Evolutionary conservation across 2,888 invertebrate genomes (phyloP).

Genomic region (Scaptomyza flava): DNA sequence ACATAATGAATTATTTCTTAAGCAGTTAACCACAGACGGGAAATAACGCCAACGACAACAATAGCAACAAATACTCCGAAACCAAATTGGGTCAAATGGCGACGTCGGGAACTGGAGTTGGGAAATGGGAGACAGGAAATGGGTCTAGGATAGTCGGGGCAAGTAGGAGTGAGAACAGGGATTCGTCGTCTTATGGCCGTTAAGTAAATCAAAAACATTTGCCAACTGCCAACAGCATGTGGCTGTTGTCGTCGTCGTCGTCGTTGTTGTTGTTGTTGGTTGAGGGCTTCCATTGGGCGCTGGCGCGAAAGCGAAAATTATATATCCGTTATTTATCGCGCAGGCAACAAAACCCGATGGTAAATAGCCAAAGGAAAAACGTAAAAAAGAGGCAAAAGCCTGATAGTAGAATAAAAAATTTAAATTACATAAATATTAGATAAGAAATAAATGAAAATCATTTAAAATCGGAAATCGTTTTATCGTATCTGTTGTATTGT

Average conservation of each 20-base stretch:
- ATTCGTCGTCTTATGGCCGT: conserved; percentile 29
- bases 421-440: conserved; percentile 38
- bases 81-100: conserved; percentile 59
- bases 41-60: conserved; percentile 5
- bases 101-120: conserved; percentile 13
- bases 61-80: conserved; percentile 3
- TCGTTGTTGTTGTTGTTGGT: not conserved
- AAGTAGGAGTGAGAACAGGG: not conserved
- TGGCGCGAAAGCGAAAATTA: conserved; percentile 49
- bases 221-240: conserved; percentile 60
- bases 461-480: conserved; percentile 30
- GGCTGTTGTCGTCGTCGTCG: conserved; percentile 5
- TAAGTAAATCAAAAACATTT: conserved; percentile 69
- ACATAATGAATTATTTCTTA: conserved; percentile 78
- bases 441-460: conserved; percentile 31
- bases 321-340: conserved; percentile 66
- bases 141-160: not conserved
- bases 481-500: not conserved
- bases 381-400: conserved; percentile 25
- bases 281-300: conserved; percentile 1
- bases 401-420: conserved; percentile 15
- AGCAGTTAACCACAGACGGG: conserved; percentile 69
- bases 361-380: conserved; percentile 1
- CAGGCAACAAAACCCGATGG: conserved; percentile 17
- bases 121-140: conserved; percentile 2